These are phyloP conservation scores for Marronus borbonicus DNA, from an alignment of 2,888 invertebrate species.

Conservation along the genomic window DNA sequence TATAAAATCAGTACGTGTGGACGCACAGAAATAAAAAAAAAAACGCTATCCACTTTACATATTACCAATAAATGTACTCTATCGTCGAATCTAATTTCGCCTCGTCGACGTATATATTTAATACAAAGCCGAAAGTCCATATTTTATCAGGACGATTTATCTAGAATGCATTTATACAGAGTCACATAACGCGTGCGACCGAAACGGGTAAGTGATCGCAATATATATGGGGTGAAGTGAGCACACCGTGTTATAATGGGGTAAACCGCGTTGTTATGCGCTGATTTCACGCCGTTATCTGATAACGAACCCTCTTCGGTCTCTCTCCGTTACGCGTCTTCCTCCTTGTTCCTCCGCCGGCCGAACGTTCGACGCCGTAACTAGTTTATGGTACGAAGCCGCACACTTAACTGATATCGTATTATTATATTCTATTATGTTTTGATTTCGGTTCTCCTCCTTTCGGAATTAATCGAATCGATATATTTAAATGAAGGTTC, in stretches of 20 bases:
- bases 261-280: conserved; percentile 71
- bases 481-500: conserved; percentile 39
- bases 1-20: too few relatives aligned
- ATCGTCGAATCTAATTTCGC: conserved; percentile 9
- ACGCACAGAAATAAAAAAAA: background rate
- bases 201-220: conserved; percentile 58
- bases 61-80: background rate
- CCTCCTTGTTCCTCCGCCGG: background rate
- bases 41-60: background rate
- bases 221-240: conserved; percentile 49
- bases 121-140: conserved; percentile 68
- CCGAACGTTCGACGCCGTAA: conserved; percentile 23
- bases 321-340: conserved; percentile 53
- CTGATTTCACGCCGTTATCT: conserved; percentile 70
- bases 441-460: conserved; percentile 43
- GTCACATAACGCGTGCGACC: conserved; percentile 62
- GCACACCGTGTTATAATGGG: conserved; percentile 68
- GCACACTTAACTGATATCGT: conserved; percentile 53
- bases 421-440: conserved; percentile 50
- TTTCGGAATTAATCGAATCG: conserved; percentile 37
- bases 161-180: conserved; percentile 69
- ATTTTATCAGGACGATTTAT: conserved; percentile 70
- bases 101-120: conserved; percentile 56
- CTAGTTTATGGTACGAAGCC: conserved; percentile 39
- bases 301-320: conserved; percentile 66